These are phyloP conservation scores for Centropristis striata DNA, from an alignment of 2,113 vertebrate genomes.

Conservation along the genomic window DNA sequence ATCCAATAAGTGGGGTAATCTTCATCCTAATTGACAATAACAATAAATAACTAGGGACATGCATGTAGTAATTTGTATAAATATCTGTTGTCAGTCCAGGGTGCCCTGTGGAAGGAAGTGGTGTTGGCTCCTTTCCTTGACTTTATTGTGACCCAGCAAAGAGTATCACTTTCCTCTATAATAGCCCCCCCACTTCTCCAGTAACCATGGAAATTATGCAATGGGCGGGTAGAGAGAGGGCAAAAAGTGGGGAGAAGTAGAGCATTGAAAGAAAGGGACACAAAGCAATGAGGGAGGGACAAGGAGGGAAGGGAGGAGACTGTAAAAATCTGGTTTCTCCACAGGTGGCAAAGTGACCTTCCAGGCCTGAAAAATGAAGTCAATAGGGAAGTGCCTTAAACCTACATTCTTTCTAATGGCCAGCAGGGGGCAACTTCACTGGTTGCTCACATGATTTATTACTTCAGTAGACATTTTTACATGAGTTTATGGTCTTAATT, in stretches of 20 bases:
- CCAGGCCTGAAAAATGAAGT: too few relatives aligned
- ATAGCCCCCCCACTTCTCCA: neutral
- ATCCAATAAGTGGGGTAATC: conserved; percentile 4
- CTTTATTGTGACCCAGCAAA: conserved; percentile 37
- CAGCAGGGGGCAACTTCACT: too few relatives aligned
- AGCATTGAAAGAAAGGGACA: neutral
- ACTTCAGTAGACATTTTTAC: too few relatives aligned
- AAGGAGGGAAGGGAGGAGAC: too few relatives aligned
- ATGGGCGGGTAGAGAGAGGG: neutral
- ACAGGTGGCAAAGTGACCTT: too few relatives aligned
- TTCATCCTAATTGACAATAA: conserved; percentile 6
- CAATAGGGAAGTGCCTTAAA: too few relatives aligned
- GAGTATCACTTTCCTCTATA: conserved; percentile 37
- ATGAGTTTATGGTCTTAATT: too few relatives aligned
- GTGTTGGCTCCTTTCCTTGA: conserved; percentile 35
- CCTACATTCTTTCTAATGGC: too few relatives aligned
- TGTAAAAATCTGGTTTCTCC: neutral
- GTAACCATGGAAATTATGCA: conserved; percentile 8
- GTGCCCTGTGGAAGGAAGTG: conserved; percentile 38
- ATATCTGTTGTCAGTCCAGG: conserved; percentile 18
- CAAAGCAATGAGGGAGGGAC: neutral
- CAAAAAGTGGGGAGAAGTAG: neutral
- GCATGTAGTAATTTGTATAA: conserved; percentile 4
- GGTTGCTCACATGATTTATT: too few relatives aligned
- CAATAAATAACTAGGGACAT: conserved; percentile 18